Base-by-base conservation (phyloP, 2,113 vertebrate genomes). In the Procavia capensis region DNA sequence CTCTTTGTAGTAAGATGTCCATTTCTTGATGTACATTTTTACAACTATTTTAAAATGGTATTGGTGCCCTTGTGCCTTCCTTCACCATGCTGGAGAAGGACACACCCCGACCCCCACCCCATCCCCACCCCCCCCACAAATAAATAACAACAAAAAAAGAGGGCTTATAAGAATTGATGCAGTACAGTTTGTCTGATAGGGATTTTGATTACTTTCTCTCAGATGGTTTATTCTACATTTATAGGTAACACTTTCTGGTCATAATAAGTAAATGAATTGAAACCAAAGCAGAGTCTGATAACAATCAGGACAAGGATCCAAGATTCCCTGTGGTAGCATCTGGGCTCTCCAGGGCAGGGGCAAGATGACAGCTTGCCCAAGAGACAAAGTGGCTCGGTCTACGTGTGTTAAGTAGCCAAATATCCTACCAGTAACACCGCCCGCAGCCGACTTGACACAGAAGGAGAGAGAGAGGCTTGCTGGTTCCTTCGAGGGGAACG, bases 161-260 rank as follows among this genome's bases (percentile, higher is more conserved):
- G 59, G 36, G 54, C 24, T 41, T 20, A 22, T 39, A 90, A 82
- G 63, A 47, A 95, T 93, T 80, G 1, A 29, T 34, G 76, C 0
- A 4, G 31, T 3, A 2, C 79, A 50, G 93, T 96, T 95, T 54
- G 89, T 94, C 39, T 75, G 96, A 91, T 91, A 89, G 31, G 94
- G 96, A 82, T 59, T 96, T 93, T 95, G 97, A 97, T 93, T 92
- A 47, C 96, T 96, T 97, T 93, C 94, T 89, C 90, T 95, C 81
- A 10, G 43, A 68, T 0, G 0, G 54, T 88, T 94, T 64, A 47
- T 75, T 70, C 80, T 8, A 0, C 84, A 50, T 78, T 66, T 89
- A 95, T 81, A 87, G 1, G 72, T 5, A 0, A 36, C 20, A 1
- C 0, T 83, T 95, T 93, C 85, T 4, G 9, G 78, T 94, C 76